A percentile compares a stretch with the other conserved stretches of the same genome.
These are phyloP conservation scores for Hoplodrina ambigua DNA, from an alignment of 2,888 invertebrate genomes.

Conservation along the genomic window DNA sequence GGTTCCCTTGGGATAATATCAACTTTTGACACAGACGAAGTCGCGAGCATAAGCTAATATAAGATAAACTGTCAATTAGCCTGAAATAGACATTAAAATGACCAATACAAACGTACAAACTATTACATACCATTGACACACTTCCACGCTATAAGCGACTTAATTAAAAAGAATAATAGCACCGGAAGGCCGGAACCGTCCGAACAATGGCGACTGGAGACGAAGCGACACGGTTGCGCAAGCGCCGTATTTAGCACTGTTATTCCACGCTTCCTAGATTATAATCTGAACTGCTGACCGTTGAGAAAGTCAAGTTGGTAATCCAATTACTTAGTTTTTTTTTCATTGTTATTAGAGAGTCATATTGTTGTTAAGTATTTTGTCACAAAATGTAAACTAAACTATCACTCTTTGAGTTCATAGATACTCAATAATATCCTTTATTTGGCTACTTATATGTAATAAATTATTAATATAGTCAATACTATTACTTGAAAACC, in stretches of 20 bases:
- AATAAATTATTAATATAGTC: too few relatives aligned
- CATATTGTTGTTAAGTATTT: slow-evolving; percentile 12
- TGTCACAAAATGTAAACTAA: slow-evolving; percentile 9
- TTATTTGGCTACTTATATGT: too few relatives aligned
- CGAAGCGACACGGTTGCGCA: slow-evolving; percentile 59
- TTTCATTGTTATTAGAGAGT: slow-evolving; percentile 51
- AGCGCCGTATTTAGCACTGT: slow-evolving; percentile 52
- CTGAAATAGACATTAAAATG: slow-evolving; percentile 9
- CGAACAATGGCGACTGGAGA: slow-evolving; percentile 70
- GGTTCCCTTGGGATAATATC: too few relatives aligned
- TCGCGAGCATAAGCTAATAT: not conserved
- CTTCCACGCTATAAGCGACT: slow-evolving; percentile 33
- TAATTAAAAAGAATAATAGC: slow-evolving; percentile 62
- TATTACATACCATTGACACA: slow-evolving; percentile 45
- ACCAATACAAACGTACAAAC: slow-evolving; percentile 13
- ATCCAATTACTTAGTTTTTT: slow-evolving; percentile 60
- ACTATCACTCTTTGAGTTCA: slow-evolving; percentile 6
- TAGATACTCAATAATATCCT: too few relatives aligned
- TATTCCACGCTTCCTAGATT: slow-evolving; percentile 69
- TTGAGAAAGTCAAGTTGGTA: slow-evolving; percentile 60
- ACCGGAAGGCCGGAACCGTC: slow-evolving; percentile 72
- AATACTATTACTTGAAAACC: too few relatives aligned
- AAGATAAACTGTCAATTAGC: not conserved
- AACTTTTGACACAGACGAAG: too few relatives aligned
- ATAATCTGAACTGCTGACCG: slow-evolving; percentile 63